phyloP scores from a whole-genome alignment of 92 coral and sea anemone species.

The Meandrina meandrites region DNA sequence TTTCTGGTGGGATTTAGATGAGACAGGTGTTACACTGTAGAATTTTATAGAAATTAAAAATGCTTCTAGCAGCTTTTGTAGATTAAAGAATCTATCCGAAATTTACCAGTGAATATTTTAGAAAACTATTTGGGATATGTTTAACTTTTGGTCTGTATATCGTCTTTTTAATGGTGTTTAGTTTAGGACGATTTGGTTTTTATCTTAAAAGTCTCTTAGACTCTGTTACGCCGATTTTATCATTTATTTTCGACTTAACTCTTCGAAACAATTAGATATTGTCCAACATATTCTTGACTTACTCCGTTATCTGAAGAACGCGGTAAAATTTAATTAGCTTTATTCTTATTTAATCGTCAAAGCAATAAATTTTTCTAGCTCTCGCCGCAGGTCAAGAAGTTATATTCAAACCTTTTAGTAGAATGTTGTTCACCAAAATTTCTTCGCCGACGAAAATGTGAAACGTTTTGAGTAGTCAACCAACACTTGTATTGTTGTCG shows the following conservation, averaged over 20 bases:
- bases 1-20: background rate
- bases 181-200: background rate
- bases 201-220: background rate
- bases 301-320: background rate
- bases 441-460: background rate
- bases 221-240: background rate
- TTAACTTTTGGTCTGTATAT: background rate
- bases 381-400: background rate
- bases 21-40: constrained; percentile 14
- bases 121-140: background rate
- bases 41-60: background rate
- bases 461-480: background rate
- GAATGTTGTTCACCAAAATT: background rate
- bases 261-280: background rate
- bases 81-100: background rate
- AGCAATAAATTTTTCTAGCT: background rate
- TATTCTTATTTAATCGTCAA: background rate
- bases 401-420: background rate
- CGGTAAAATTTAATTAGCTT: background rate
- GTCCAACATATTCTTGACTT: background rate
- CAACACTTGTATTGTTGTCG: background rate
- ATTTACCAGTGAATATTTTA: background rate
- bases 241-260: background rate
- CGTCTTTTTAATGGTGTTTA: background rate
- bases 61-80: background rate